Conservation (phyloP, 2,797 vertebrate genomes). For the Poecile montanus region DNA sequence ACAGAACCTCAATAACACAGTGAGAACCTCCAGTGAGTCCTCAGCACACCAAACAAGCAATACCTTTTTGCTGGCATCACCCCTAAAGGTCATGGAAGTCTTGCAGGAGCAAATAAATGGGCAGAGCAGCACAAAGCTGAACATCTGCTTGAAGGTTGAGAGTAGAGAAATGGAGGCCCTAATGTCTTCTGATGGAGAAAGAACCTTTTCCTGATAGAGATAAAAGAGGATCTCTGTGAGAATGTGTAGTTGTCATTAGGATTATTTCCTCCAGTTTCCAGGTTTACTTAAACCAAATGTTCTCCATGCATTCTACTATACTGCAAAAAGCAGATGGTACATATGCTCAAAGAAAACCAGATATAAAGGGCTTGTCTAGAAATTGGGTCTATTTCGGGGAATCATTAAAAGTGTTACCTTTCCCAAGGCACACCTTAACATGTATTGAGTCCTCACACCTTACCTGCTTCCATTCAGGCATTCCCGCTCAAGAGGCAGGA, state of each 20-base stretch:
- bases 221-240: background rate
- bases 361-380: background rate
- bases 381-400: background rate
- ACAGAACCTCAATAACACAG: background rate
- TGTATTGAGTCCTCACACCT: background rate
- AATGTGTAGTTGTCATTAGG: background rate
- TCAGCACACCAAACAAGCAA: background rate
- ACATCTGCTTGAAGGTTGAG: background rate
- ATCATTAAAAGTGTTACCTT: background rate
- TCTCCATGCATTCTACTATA: background rate
- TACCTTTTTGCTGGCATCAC: background rate
- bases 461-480: background rate
- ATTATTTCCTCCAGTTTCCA: conserved; percentile 1
- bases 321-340: background rate
- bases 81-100: background rate
- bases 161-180: background rate
- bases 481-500: background rate
- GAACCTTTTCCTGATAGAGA: background rate
- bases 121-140: background rate
- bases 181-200: background rate
- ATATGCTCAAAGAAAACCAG: background rate
- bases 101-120: background rate
- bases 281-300: background rate
- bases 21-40: background rate
- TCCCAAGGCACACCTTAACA: background rate